Evolutionary conservation across 2,888 invertebrate species (phyloP).

Genomic region (Aphodius sticticus): DNA sequence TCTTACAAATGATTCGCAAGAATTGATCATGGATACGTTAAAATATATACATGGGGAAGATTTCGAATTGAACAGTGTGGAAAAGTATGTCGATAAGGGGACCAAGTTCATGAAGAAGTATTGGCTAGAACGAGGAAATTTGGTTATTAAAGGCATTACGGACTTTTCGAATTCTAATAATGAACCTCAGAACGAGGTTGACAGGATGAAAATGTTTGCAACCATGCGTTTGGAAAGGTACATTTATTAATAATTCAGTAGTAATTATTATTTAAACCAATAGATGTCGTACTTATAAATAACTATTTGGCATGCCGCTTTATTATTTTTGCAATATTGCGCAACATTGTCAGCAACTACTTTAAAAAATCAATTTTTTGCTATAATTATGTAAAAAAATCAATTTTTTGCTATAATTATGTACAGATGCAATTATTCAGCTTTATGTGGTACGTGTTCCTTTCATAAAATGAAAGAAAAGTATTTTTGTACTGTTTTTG

Average conservation of each 20-base stretch:
- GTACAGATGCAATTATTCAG: too few species aligned
- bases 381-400: too few species aligned
- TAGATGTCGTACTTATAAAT: too few species aligned
- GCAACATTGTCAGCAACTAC: too few species aligned
- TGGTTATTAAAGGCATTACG: slow-evolving; percentile 76
- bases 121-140: slow-evolving; percentile 80
- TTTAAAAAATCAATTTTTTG: too few species aligned
- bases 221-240: slow-evolving; percentile 76
- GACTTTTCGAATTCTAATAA: slow-evolving; percentile 71
- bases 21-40: slow-evolving; percentile 76
- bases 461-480: too few species aligned
- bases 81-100: slow-evolving; percentile 70
- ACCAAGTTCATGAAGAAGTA: slow-evolving; percentile 74
- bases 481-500: too few species aligned
- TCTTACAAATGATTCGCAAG: slow-evolving; percentile 73
- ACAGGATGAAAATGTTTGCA: slow-evolving; percentile 75
- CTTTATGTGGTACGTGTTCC: too few species aligned
- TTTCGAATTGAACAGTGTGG: slow-evolving; percentile 61
- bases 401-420: too few species aligned
- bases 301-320: too few species aligned
- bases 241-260: slow-evolving; percentile 32
- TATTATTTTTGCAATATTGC: too few species aligned
- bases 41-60: slow-evolving; percentile 76
- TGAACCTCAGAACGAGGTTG: slow-evolving; percentile 67
- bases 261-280: slow-evolving; percentile 27